Base-by-base conservation (phyloP, 2,113 vertebrate species). In the Eubucco bourcierii region DNA sequence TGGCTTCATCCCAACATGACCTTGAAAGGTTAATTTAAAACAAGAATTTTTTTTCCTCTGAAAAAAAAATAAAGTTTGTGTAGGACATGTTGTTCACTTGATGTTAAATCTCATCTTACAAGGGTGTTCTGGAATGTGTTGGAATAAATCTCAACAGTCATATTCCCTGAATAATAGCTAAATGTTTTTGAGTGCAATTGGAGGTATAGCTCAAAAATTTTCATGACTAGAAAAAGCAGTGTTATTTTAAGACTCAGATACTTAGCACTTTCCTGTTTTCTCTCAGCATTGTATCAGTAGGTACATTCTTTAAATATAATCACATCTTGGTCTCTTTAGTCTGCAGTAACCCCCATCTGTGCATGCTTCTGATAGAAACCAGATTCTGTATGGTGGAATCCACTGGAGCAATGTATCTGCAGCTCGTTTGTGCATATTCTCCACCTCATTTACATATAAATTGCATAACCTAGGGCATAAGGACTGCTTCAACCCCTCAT, bases 121-220 rank as follows among this genome's bases (percentile, higher is more conserved):
- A 95, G 93, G 80, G 93, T 94, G 92, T 91, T 95, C 93, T 95
- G 96, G 95, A 95, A 96, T 96, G 92, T 93, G 92, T 90, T 96
- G 94, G 94, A 96, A 96, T 93, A 96, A 95, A 94, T 79, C 94
- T 93, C 80, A 90, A 64, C 72, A 95, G 95, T 93, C 91, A 83
- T 90, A 87, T 94, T 96, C 89, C 68, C 77, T 94, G 95, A 94
- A 92, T 84, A 95, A 96, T 77, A 85, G 79, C 78, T 91, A 82
- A 88, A 88, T 90, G 67, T 84, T 94, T 94, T 83, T 78, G 39
- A 95, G 74, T 92, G 83, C 72, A 90, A 94, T 87, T 68, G 76
- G 82, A 94, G 92, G 79, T 91, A 93, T 89, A 94, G 77, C 64
- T 89, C 90, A 92, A 95, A 94, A 87, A 79, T 65, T 71, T 95